A percentile compares a stretch with the other conserved stretches of the same genome.
Evolutionary conservation across 92 coral and sea anemone species (phyloP).

Genomic region (Anthopleura xanthogrammica): DNA sequence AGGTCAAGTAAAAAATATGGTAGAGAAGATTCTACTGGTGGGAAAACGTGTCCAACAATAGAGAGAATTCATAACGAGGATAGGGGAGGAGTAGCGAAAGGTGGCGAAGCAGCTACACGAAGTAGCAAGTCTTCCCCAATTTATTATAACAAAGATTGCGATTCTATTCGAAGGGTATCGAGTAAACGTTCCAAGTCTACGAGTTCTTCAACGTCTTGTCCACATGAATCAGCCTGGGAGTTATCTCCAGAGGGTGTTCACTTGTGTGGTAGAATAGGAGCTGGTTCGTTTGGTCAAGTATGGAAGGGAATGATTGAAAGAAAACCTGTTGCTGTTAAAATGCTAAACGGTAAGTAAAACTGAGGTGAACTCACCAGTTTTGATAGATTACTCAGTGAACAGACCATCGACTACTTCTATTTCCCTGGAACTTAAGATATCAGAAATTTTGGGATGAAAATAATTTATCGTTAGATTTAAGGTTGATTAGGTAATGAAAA

Average conservation of each 20-base stretch:
- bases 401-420: too few species aligned
- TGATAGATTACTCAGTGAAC: too few species aligned
- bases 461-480: too few species aligned
- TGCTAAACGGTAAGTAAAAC: slow-evolving; percentile 26
- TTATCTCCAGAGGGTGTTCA: slow-evolving; percentile 13
- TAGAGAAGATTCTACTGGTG: background rate
- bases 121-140: background rate
- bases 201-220: background rate
- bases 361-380: background rate
- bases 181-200: background rate
- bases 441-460: too few species aligned
- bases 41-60: background rate
- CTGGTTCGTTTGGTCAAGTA: slow-evolving; percentile 44
- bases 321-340: slow-evolving; percentile 32
- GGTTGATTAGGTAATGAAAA: too few species aligned
- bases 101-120: background rate
- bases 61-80: background rate
- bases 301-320: slow-evolving; percentile 34
- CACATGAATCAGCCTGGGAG: slow-evolving; percentile 15
- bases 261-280: slow-evolving; percentile 22
- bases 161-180: background rate
- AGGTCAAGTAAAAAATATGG: background rate
- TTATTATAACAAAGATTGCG: background rate
- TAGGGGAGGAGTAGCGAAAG: background rate
- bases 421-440: too few species aligned